Base-by-base conservation (phyloP, 2,888 invertebrate species). In the Tiliacea citrago region DNA sequence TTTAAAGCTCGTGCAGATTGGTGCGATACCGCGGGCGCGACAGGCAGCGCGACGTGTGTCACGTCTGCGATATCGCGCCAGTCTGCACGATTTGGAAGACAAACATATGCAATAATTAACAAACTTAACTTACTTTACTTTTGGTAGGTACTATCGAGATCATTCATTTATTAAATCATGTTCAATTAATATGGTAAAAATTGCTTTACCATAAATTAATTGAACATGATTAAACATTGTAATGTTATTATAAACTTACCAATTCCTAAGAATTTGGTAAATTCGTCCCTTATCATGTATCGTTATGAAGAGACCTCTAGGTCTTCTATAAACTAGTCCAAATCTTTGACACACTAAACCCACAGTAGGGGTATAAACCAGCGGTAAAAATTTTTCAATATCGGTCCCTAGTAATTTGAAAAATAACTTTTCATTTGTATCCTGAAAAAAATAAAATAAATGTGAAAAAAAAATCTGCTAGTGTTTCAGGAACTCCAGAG, bases 341-440 rank as follows among this genome's bases (percentile, higher is more conserved):
- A 99, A 99, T 90, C 98, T 98, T 95, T 99, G 99, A 92, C 99
- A 99, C 0, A 99, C 99, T 89, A 98, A 96, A 9, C 99, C 99
- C 13, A 99, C 99, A 1, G 99, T 99, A 0, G 99, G 99, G 2
- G 99, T 99, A 92, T 99, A 99, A 18, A 99, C 98, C 87, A 99
- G 98, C 0, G 99, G 99, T 98, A 99, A 98, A 95, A 98, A 97
- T 89, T 97, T 97, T 92, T 99, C 98, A 70, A 99, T 98, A 93
- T 99, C 98, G 91, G 99, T 98, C 75, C 97, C 97, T 60, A 99
- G 93, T 67, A 99, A 97, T 79, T 98, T 97, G 95, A 98, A 99
- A 95, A 99, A 99, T 77, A 99, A 96, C 88, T 98, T 98, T 94
- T 99, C 99, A 93, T 99, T 99, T 87, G 98, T 97, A 92, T 99